Conservation (phyloP, 2,113 vertebrate genomes). For the Eclectus roratus region DNA sequence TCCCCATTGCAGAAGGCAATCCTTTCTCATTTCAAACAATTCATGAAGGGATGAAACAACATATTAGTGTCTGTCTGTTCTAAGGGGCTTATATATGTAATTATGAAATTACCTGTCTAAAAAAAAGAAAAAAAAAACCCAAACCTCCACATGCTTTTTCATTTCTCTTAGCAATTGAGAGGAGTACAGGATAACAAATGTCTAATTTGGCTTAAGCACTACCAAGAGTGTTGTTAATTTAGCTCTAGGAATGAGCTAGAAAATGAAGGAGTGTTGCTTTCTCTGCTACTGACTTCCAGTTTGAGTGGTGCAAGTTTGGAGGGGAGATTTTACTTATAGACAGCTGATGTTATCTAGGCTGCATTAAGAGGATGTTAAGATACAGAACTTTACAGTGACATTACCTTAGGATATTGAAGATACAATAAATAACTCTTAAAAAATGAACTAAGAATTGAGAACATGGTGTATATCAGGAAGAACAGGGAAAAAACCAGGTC, state of each 20-base stretch:
- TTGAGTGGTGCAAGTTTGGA: neutral
- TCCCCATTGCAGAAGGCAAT: neutral
- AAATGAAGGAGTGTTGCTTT: neutral
- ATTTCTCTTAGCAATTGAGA: neutral
- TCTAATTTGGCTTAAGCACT: neutral
- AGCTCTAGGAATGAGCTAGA: neutral
- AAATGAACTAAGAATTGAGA: neutral
- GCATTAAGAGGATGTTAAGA: neutral
- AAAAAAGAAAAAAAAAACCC: neutral
- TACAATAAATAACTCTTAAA: neutral
- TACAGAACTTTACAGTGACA: neutral
- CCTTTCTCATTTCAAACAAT: neutral
- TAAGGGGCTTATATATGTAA: neutral
- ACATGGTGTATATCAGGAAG: neutral
- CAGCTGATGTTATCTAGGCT: neutral
- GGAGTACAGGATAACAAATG: neutral
- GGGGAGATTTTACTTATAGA: neutral
- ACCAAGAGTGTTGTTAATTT: neutral
- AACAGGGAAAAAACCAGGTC: neutral
- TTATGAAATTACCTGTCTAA: neutral
- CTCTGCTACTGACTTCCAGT: neutral
- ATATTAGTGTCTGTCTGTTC: neutral
- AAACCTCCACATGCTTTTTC: neutral
- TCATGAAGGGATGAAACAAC: neutral
- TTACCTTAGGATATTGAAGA: neutral